Base-by-base conservation (phyloP, 2,797 vertebrate species). In the Distichodus sexfasciatus region DNA sequence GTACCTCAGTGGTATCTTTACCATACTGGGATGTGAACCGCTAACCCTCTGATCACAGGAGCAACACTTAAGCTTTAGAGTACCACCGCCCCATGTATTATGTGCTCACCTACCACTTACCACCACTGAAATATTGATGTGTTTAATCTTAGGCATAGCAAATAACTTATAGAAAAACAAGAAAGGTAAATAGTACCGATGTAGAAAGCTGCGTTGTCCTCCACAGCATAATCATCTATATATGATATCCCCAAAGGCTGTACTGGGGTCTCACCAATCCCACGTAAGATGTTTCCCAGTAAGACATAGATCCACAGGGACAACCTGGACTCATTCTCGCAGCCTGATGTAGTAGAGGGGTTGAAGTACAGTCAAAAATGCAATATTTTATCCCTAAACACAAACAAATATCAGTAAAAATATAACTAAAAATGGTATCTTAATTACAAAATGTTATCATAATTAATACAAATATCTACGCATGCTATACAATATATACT, bases 271-370 rank as follows among this genome's bases (percentile, higher is more conserved):
- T 95, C 94, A 28, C 94, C 93, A 57, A 94, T 87, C 53, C 94
- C 94, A 63, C 93, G 92, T 28, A 95, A 74, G 29, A 93, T 89
- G 62, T 95, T 95, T 8, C 94, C 94, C 2, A 95, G 79, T 21
- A 95, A 87, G 68, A 94, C 87, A 19, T 93, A 94, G 50, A 92
- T 83, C 94, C 93, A 95, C 90, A 91, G 90, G 76, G 89, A 92
- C 11, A 90, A 85, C 1, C 86, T 87, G 41, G 83, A 67, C 76
- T 92, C 93, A 19, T 79, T 80, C 70, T 91, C 88, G 76, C 94
- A 95, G 14, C 83, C 93, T 92, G 61, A 24, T 21, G 23, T 9
- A 10, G 15, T 28, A 63, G 51, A 57, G 6, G 14, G 14, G 23
- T 17, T 12, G 9, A 44, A 38, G 3, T 14, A 28, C 14, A 36